Evolutionary conservation across 2,797 vertebrate genomes (phyloP).

Genomic region (Mallotus villosus): DNA sequence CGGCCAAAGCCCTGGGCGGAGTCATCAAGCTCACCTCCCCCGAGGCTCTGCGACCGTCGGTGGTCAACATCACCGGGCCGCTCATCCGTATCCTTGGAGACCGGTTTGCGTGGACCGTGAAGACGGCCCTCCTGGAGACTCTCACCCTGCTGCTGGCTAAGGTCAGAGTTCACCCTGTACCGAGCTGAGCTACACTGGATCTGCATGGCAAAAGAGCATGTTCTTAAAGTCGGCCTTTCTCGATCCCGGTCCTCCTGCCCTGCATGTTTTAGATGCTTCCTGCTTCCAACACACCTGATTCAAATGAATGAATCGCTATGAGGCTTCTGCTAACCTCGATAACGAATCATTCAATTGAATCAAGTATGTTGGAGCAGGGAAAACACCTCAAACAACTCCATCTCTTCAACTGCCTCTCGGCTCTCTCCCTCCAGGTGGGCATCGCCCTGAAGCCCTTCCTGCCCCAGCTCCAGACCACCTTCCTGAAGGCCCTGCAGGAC

Average conservation of each 20-base stretch:
- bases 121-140: conserved; percentile 93
- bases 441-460: conserved; percentile 97
- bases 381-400: too few relatives aligned
- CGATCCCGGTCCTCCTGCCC: too few relatives aligned
- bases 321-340: too few relatives aligned
- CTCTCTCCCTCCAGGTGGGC: conserved; percentile 79
- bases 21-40: conserved; percentile 94
- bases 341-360: too few relatives aligned
- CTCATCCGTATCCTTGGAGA: conserved; percentile 97
- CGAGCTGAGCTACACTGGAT: background rate
- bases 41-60: conserved; percentile 92
- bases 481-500: conserved; percentile 96
- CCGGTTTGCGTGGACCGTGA: conserved; percentile 94
- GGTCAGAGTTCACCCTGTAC: conserved; percentile 68
- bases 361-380: too few relatives aligned
- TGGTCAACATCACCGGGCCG: conserved; percentile 95
- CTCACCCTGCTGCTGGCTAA: conserved; percentile 92
- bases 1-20: conserved; percentile 90
- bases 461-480: conserved; percentile 97
- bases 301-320: too few relatives aligned
- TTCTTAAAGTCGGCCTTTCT: too few relatives aligned
- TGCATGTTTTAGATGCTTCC: too few relatives aligned
- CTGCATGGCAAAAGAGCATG: background rate
- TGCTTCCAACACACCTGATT: too few relatives aligned
- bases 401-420: too few relatives aligned